These are phyloP conservation scores for Rhyacophila brunnea DNA, from an alignment of 1,140 invertebrate genomes.

Conservation along the genomic window DNA sequence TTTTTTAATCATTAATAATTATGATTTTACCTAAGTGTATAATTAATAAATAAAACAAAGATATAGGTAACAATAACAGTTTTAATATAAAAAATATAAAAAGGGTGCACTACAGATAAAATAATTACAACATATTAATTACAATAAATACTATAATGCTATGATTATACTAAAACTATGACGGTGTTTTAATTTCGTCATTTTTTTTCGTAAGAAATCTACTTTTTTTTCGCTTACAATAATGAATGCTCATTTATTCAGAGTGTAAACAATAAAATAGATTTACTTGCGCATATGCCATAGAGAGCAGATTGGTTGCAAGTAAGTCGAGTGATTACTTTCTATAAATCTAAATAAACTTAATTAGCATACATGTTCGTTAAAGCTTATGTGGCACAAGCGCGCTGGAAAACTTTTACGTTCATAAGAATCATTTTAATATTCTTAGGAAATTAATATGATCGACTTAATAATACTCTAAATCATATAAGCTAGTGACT, in stretches of 20 bases:
- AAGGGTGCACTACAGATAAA: too few species aligned
- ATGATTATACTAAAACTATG: too few species aligned
- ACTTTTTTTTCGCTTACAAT: too few species aligned
- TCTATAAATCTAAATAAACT: not conserved
- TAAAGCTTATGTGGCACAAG: slow-evolving; percentile 21
- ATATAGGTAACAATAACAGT: slow-evolving; percentile 11
- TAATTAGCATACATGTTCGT: slow-evolving; percentile 4
- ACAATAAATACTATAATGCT: slow-evolving; percentile 8
- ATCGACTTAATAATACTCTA: slow-evolving; percentile 11
- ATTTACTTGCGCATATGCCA: too few species aligned
- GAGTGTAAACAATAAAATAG: too few species aligned
- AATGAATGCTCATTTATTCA: too few species aligned
- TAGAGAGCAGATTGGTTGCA: too few species aligned
- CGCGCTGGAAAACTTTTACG: slow-evolving; percentile 10
- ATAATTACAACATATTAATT: too few species aligned
- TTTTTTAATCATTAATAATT: too few species aligned
- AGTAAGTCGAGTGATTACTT: not conserved
- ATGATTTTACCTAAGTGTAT: too few species aligned
- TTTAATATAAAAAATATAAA: slow-evolving; percentile 8
- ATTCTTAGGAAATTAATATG: slow-evolving; percentile 11
- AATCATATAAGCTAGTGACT: slow-evolving; percentile 23
- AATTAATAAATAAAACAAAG: slow-evolving; percentile 13
- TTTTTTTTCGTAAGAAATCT: too few species aligned
- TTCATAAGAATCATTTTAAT: slow-evolving; percentile 14
- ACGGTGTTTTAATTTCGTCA: too few species aligned